These are phyloP conservation scores for Paralinhomoeus sp. DNA, from an alignment of 2,888 invertebrate genomes.

Conservation along the genomic window DNA sequence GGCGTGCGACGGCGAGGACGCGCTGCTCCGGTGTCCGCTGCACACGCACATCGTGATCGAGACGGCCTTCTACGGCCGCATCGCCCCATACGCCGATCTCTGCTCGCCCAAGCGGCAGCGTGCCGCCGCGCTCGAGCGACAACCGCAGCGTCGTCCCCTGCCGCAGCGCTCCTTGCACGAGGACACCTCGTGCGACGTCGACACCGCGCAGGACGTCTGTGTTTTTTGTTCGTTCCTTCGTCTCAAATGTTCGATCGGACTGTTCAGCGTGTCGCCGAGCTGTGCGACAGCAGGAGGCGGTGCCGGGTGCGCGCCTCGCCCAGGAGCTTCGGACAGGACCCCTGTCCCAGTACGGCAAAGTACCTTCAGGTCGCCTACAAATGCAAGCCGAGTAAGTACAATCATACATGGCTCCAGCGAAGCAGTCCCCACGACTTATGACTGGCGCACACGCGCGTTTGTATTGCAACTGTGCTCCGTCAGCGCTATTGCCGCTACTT, in stretches of 20 bases:
- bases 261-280: slow-evolving; percentile 64
- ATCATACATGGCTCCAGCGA: no score
- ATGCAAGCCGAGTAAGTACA: slow-evolving; percentile 91
- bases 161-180: slow-evolving; percentile 5
- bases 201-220: slow-evolving; percentile 14
- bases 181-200: slow-evolving; percentile 19
- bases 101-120: slow-evolving; percentile 10
- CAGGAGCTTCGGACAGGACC: slow-evolving; percentile 53
- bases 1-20: slow-evolving; percentile 69
- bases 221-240: neutral
- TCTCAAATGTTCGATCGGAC: neutral
- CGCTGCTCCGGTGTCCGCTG: slow-evolving; percentile 62
- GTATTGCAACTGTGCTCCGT: no score
- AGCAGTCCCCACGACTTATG: no score
- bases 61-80: slow-evolving; percentile 21
- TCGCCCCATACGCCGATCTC: slow-evolving; percentile 18
- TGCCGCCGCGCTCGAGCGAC: neutral
- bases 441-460: no score
- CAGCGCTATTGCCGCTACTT: no score
- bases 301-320: slow-evolving; percentile 72
- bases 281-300: slow-evolving; percentile 71
- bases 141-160: neutral
- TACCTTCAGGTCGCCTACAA: slow-evolving; percentile 88
- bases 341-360: slow-evolving; percentile 68
- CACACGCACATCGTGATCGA: slow-evolving; percentile 51